Evolutionary conservation across 2,888 invertebrate genomes (phyloP).

Genomic region (Callyntrura guangdongensis): DNA sequence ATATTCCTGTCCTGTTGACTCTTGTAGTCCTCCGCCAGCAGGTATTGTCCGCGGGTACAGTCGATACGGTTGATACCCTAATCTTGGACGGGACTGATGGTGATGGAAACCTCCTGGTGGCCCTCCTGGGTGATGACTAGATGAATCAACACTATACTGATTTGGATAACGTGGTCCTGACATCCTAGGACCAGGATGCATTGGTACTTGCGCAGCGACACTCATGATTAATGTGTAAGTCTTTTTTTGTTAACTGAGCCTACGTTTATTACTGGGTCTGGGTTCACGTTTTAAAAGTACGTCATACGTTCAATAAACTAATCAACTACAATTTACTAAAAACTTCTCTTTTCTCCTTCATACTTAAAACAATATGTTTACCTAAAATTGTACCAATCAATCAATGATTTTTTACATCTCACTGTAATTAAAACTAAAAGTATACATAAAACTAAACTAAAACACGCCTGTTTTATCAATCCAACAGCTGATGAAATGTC

Average conservation of each 20-base stretch:
- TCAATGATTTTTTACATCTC: too few species aligned
- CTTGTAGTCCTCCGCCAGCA: slow-evolving; percentile 63
- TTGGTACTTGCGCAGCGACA: slow-evolving; percentile 68
- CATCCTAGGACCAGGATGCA: slow-evolving; percentile 75
- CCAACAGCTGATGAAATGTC: neutral
- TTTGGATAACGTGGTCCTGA: slow-evolving; percentile 74
- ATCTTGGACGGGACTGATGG: slow-evolving; percentile 78
- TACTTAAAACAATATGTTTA: too few species aligned
- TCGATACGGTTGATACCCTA: slow-evolving; percentile 87
- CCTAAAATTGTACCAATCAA: too few species aligned
- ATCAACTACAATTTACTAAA: too few species aligned
- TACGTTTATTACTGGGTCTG: too few species aligned
- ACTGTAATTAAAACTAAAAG: too few species aligned
- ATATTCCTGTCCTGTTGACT: slow-evolving; percentile 89
- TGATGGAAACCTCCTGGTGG: slow-evolving; percentile 51
- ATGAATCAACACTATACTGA: slow-evolving; percentile 53
- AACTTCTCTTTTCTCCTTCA: too few species aligned
- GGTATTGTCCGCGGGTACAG: slow-evolving; percentile 86
- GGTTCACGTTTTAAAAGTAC: too few species aligned
- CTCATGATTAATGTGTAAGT: slow-evolving; percentile 56
- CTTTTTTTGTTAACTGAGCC: too few species aligned
- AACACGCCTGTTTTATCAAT: neutral
- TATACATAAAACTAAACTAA: too few species aligned
- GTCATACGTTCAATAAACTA: too few species aligned
- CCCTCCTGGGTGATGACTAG: slow-evolving; percentile 67